Evolutionary conservation across 2,797 vertebrate species (phyloP).

Genomic region (Manis javanica): DNA sequence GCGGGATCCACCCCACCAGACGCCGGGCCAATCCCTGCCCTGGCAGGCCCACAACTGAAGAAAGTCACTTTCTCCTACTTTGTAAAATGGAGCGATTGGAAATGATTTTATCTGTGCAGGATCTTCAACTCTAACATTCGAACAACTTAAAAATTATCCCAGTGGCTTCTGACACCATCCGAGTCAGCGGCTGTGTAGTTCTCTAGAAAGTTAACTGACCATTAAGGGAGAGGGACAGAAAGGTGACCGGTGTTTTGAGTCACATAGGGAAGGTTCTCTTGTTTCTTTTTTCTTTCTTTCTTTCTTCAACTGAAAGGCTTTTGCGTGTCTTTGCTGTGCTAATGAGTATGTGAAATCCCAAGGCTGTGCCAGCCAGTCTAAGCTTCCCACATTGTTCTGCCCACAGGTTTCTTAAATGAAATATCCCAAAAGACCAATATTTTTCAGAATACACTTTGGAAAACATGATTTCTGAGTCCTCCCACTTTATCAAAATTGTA

Average conservation of each 20-base stretch:
- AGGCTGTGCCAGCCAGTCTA: rapidly evolving
- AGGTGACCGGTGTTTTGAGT: not conserved
- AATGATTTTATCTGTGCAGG: rapidly evolving
- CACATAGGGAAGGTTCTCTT: not conserved
- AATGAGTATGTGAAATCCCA: not conserved
- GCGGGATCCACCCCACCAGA: too few relatives aligned
- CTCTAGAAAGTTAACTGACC: not conserved
- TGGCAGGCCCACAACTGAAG: not conserved
- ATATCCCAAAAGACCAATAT: not conserved
- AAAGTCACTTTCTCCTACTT: rapidly evolving
- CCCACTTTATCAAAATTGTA: not conserved
- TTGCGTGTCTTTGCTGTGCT: not conserved
- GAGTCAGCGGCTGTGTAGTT: not conserved
- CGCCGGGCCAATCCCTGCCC: too few relatives aligned
- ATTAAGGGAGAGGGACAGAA: not conserved
- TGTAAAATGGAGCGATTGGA: not conserved
- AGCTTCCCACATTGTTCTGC: not conserved
- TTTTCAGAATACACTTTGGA: not conserved
- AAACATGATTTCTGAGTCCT: not conserved
- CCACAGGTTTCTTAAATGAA: not conserved
- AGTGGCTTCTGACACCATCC: not conserved
- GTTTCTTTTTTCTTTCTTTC: not conserved
- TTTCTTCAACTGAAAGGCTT: conserved; percentile 13
- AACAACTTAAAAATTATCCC: not conserved
- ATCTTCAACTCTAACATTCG: not conserved